phyloP scores from a whole-genome alignment of 2,888 invertebrate genomes.

The Rotaria sp. region DNA sequence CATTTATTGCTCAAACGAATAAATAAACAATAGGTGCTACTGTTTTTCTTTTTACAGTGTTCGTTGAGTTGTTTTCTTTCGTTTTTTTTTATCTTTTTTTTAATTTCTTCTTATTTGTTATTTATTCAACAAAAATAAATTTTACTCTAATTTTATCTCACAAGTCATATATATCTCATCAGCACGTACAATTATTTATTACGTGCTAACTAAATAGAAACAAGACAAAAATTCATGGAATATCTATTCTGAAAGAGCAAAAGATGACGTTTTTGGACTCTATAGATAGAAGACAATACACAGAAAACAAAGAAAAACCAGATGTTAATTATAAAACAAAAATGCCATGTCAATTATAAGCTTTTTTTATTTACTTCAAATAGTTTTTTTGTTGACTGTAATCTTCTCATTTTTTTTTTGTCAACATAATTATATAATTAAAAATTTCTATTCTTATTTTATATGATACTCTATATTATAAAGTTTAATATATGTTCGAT shows the following conservation, averaged over 20 bases:
- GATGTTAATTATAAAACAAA: too few relatives aligned
- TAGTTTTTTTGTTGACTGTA: too few relatives aligned
- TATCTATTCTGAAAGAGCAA: not conserved
- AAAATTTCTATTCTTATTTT: too few relatives aligned
- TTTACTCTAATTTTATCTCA: not conserved
- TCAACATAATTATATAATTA: too few relatives aligned
- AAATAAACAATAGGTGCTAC: slow-evolving; percentile 16
- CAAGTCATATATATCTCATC: not conserved
- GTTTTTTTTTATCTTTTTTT: not conserved
- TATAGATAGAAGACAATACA: not conserved
- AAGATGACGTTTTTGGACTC: not conserved
- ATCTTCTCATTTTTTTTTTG: too few relatives aligned
- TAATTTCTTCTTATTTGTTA: not conserved
- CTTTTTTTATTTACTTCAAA: too few relatives aligned
- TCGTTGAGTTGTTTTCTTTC: not conserved
- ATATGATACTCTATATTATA: too few relatives aligned
- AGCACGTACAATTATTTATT: not conserved
- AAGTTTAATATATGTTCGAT: too few relatives aligned
- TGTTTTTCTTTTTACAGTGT: not conserved
- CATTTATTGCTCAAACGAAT: slow-evolving; percentile 19
- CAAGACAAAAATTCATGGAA: not conserved
- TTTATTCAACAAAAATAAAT: slow-evolving; percentile 17
- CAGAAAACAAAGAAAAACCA: not conserved
- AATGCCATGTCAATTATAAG: too few relatives aligned
- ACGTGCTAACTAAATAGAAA: not conserved